These are phyloP conservation scores for Dryocosmus kuriphilus DNA, from an alignment of 2,888 invertebrate genomes.

Conservation along the genomic window DNA sequence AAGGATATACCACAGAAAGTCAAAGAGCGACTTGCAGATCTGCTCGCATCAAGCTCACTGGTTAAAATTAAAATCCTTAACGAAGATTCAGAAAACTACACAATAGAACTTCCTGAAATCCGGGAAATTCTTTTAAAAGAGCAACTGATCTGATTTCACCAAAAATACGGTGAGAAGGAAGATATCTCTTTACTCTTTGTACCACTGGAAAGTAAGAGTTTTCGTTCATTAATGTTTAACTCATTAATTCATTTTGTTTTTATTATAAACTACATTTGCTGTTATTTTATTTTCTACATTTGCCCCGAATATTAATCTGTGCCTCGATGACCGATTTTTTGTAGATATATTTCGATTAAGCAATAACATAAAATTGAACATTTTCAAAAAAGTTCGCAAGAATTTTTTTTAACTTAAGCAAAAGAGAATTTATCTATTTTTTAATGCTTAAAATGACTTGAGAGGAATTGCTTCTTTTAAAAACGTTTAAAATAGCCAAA, in stretches of 20 bases:
- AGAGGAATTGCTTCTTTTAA: too few species aligned
- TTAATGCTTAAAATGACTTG: too few species aligned
- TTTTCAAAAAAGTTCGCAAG: too few species aligned
- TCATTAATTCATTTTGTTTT: not conserved
- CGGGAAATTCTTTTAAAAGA: slow-evolving; percentile 30
- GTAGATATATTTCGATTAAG: too few species aligned
- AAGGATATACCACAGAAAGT: not conserved
- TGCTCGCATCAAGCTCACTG: not conserved
- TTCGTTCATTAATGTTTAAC: not conserved
- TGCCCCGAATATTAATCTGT: too few species aligned
- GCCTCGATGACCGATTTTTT: too few species aligned
- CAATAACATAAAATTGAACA: too few species aligned
- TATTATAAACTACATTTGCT: not conserved
- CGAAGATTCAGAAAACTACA: slow-evolving; percentile 41
- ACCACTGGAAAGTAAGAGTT: not conserved
- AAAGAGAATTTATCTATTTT: too few species aligned
- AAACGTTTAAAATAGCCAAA: too few species aligned
- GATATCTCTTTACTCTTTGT: slow-evolving; percentile 10
- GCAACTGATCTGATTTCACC: not conserved
- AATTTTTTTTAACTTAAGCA: too few species aligned
- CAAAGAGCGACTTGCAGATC: not conserved
- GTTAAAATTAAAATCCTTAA: not conserved
- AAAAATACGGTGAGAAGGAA: not conserved
- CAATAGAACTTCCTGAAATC: slow-evolving; percentile 64
- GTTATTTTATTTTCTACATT: too few species aligned